phyloP scores from a whole-genome alignment of 2,113 vertebrate genomes.

The Trematomus loennbergii region DNA sequence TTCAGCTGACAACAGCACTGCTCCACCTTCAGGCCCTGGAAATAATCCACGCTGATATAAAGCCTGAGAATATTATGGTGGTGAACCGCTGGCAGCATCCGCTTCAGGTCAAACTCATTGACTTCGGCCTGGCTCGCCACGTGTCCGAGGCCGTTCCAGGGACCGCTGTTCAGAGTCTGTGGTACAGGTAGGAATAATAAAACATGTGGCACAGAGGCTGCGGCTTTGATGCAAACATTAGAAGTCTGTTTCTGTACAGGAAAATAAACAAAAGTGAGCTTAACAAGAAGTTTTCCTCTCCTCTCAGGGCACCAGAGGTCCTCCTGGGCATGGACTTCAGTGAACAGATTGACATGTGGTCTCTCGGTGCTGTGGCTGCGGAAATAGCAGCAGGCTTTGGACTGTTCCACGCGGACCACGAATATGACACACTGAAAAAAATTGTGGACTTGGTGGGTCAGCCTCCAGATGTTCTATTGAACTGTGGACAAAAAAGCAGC shows the following conservation, averaged over 20 bases:
- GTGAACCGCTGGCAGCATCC: not conserved
- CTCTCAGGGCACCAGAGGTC: constrained; percentile 2
- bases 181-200: constrained; percentile 9
- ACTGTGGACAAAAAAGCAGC: not conserved
- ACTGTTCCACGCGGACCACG: not conserved
- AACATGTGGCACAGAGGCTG: not conserved
- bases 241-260: too few species aligned
- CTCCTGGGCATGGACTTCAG: not conserved
- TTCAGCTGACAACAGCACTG: constrained; percentile 14
- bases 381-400: not conserved
- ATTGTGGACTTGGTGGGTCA: not conserved
- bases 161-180: not conserved
- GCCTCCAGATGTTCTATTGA: constrained; percentile 3
- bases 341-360: constrained; percentile 8
- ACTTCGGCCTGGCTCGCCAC: constrained; percentile 15
- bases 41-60: not conserved
- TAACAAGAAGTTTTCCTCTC: not conserved
- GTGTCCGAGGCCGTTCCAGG: not conserved
- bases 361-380: not conserved
- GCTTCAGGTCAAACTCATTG: constrained; percentile 12
- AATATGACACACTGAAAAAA: constrained; percentile 10
- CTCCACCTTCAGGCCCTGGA: not conserved
- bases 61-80: not conserved
- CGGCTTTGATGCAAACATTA: not conserved
- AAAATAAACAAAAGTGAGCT: too few species aligned